Base-by-base conservation (phyloP, 2,888 invertebrate genomes). In the Nomada flava region DNA sequence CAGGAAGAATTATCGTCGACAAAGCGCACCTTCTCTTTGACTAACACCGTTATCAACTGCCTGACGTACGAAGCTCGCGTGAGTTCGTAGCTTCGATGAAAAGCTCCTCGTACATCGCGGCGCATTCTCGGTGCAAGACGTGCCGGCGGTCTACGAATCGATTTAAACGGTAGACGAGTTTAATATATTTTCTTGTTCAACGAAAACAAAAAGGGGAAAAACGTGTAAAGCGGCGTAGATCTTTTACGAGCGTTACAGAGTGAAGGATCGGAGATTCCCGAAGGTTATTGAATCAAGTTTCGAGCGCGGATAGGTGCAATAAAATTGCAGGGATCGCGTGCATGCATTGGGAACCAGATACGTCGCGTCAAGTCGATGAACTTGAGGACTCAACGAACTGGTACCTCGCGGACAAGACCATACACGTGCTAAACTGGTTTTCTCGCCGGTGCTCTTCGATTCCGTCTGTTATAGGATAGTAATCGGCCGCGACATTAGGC, bases 391-490 rank as follows among this genome's bases (percentile, higher is more conserved):
- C 73, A 76, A 57, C 77, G 68, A 47, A 63, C 79, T 83, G 78
- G 82, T 82, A 86, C 79, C 70, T 68, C 57, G 15, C 50, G 75
- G 68, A 79, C 87, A 76, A 70, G 74, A 82, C 79, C 79, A 79
- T 82, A 86, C 84, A 81, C 87, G 84, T 86, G 87, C 85, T 82
- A 76, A 86, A 86, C 86, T 87, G 86, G 86, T 86, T 86, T 77
- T 67, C 82, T 57, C 74, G 73, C 29, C 76, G 71, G 64, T 76
- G 82, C 82, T 77, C 71, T 85, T 85, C 79, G 88, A 87, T 85
- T 87, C 59, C 79, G 83, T 87, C 85, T 83, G 83, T 81, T 83
- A 76, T 57, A 23, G 79, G 77, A 80, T 68, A 73, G 82, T 86
- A 85, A 88, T 88, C 85, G 85, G 70, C 87, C 75, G 53, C 77